These are phyloP conservation scores for Ormyrus labotus DNA, from an alignment of 2,888 invertebrate genomes.

Conservation along the genomic window DNA sequence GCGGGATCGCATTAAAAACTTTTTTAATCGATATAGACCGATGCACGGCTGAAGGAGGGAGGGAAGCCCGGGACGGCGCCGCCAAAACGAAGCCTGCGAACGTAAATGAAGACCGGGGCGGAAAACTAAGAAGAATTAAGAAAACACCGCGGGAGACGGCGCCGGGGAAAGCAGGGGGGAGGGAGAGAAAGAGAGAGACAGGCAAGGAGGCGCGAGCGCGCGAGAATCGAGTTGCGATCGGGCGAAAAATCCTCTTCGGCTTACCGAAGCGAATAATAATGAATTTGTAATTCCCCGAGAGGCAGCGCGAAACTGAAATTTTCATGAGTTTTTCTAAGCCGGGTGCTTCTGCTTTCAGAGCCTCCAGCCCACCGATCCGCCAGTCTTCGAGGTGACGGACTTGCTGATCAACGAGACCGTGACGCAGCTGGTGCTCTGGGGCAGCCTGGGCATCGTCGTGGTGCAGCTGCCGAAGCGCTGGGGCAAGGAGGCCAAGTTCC, in stretches of 20 bases:
- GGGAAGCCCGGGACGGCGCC: slow-evolving; percentile 20
- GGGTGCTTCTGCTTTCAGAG: slow-evolving; percentile 78
- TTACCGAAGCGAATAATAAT: slow-evolving; percentile 66
- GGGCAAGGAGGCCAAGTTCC: slow-evolving; percentile 83
- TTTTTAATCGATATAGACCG: slow-evolving; percentile 71
- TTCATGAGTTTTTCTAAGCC: neutral
- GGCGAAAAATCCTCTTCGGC: slow-evolving; percentile 54
- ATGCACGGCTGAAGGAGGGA: slow-evolving; percentile 56
- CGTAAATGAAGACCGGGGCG: slow-evolving; percentile 26
- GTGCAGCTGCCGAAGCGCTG: slow-evolving; percentile 84
- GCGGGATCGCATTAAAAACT: slow-evolving; percentile 71
- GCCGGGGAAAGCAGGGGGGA: slow-evolving; percentile 47
- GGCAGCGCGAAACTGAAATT: neutral
- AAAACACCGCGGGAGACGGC: slow-evolving; percentile 52
- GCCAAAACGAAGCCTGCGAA: slow-evolving; percentile 37
- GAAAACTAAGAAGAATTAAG: slow-evolving; percentile 46
- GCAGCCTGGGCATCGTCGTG: slow-evolving; percentile 83
- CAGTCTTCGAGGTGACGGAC: slow-evolving; percentile 83
- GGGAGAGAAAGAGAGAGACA: slow-evolving; percentile 53
- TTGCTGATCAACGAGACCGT: slow-evolving; percentile 82
- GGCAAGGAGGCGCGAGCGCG: slow-evolving; percentile 52
- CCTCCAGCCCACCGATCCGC: slow-evolving; percentile 82
- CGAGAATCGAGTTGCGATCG: slow-evolving; percentile 59
- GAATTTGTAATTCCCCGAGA: slow-evolving; percentile 64
- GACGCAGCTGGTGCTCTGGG: slow-evolving; percentile 83